These are phyloP conservation scores for Neoscelio sp. DNA, from an alignment of 2,888 invertebrate species.

Conservation along the genomic window DNA sequence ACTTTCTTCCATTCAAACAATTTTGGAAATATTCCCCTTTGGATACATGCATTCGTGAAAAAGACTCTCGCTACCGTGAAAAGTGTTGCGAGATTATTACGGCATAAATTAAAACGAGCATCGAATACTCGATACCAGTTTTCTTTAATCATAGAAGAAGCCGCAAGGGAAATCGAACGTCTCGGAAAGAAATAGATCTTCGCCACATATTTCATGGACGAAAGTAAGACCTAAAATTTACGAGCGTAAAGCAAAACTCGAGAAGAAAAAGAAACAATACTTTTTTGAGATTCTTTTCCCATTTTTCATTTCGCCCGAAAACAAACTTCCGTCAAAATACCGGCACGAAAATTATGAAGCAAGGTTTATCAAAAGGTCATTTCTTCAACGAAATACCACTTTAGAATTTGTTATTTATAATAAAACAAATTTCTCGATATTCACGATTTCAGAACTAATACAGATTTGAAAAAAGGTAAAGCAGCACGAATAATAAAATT, in stretches of 20 bases:
- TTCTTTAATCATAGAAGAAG: constrained; percentile 32
- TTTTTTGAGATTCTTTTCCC: constrained; percentile 26
- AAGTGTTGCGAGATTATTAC: too few relatives aligned
- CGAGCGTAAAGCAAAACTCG: constrained; percentile 43
- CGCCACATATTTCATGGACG: constrained; percentile 42
- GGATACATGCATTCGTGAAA: too few relatives aligned
- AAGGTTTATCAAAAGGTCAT: constrained; percentile 41
- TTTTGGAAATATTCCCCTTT: too few relatives aligned
- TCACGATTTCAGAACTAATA: too few relatives aligned
- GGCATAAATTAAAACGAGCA: not conserved
- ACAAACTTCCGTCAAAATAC: constrained; percentile 16
- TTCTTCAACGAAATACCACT: constrained; percentile 1
- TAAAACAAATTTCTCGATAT: too few relatives aligned
- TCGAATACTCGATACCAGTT: not conserved
- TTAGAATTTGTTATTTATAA: too few relatives aligned
- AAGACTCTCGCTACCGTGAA: too few relatives aligned
- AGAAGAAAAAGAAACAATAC: constrained; percentile 48
- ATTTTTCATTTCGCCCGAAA: constrained; percentile 50
- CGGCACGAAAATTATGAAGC: constrained; percentile 28
- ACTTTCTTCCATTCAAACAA: too few relatives aligned
- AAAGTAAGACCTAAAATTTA: constrained; percentile 50
- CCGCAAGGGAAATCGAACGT: constrained; percentile 49
- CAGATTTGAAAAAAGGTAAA: too few relatives aligned
- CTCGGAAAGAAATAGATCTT: constrained; percentile 47
- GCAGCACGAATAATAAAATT: not conserved